Conservation (phyloP, 2,797 vertebrate genomes). For the Cossypha niveicapilla region DNA sequence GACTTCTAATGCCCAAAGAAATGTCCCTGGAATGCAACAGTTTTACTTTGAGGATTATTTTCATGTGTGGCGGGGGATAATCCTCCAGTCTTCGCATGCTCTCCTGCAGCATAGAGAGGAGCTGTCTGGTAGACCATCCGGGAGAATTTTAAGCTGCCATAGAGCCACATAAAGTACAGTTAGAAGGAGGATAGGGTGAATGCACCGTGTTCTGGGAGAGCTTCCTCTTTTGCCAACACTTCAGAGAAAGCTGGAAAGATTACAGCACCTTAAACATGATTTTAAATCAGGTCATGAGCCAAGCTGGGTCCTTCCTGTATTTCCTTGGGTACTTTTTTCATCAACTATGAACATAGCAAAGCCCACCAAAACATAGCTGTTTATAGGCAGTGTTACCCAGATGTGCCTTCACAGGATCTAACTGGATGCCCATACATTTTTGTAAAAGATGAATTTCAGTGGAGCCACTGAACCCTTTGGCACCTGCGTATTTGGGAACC, state of each 20-base stretch:
- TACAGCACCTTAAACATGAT: not conserved
- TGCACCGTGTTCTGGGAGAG: not conserved
- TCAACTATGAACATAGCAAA: not conserved
- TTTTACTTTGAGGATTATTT: not conserved
- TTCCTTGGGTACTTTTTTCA: not conserved
- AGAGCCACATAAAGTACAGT: not conserved
- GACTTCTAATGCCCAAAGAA: not conserved
- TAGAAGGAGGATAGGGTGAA: not conserved
- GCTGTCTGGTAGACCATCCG: not conserved
- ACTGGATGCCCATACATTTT: not conserved
- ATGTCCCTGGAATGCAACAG: not conserved
- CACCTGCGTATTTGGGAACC: rapidly evolving
- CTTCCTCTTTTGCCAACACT: not conserved
- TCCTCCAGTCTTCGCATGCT: not conserved
- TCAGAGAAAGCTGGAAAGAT: not conserved
- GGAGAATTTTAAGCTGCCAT: not conserved
- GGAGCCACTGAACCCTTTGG: not conserved
- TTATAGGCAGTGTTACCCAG: not conserved
- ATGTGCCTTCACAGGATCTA: not conserved
- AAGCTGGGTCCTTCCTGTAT: not conserved
- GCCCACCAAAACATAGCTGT: not conserved
- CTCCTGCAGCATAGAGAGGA: not conserved
- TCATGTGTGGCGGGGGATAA: not conserved
- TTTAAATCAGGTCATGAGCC: not conserved
- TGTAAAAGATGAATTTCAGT: not conserved